A percentile compares a stretch with the other conserved stretches of the same genome.
Conservation (phyloP, 2,113 vertebrate genomes). For the Peromyscus leucopus region DNA sequence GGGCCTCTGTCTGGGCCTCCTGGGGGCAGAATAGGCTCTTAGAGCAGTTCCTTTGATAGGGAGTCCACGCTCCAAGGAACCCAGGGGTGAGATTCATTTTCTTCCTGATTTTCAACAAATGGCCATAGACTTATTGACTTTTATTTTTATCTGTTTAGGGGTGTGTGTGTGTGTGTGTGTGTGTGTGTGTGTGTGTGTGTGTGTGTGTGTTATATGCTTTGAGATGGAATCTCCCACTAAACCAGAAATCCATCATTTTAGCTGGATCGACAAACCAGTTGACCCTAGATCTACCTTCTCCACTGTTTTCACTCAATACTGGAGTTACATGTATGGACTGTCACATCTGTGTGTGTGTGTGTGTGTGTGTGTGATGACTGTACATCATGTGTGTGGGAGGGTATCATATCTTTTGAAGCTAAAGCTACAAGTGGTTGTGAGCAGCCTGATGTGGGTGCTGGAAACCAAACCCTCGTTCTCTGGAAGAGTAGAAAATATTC, state of each 20-base stretch:
- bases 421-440: background rate
- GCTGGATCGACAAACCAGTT: background rate
- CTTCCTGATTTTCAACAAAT: background rate
- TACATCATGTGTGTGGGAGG: background rate
- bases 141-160: background rate
- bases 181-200: background rate
- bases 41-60: background rate
- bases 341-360: background rate
- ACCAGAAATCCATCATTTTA: background rate
- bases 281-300: background rate
- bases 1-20: background rate
- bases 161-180: background rate
- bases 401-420: background rate
- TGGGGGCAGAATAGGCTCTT: accelerated
- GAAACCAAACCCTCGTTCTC: background rate
- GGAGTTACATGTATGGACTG: background rate
- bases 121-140: background rate
- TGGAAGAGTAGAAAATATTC: background rate
- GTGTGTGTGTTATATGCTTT: background rate
- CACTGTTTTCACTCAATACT: background rate
- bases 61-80: background rate
- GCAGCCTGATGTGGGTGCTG: background rate
- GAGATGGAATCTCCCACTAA: background rate
- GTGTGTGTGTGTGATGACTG: background rate
- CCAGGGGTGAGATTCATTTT: background rate